Percentiles rank a stretch among this genome's conserved stretches.
Evolutionary conservation across 2,113 vertebrate genomes (phyloP).

Genomic region (Bambusicola thoracicus): DNA sequence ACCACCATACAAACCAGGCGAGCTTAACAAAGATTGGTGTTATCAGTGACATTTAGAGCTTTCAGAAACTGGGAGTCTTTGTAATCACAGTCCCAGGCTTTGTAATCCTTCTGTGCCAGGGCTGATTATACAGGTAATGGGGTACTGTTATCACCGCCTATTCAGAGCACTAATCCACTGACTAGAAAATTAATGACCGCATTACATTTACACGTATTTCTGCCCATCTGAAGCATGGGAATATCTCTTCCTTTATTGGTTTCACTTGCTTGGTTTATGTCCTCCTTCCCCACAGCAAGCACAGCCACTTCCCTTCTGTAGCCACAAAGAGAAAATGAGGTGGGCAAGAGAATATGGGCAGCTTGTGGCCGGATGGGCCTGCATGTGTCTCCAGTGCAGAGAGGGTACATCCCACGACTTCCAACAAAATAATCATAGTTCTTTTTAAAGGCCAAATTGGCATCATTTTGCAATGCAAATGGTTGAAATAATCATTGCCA

Average conservation of each 20-base stretch:
- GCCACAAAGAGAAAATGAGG: background rate
- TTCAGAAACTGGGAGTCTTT: constrained; percentile 5
- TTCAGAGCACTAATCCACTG: constrained; percentile 16
- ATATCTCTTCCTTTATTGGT: background rate
- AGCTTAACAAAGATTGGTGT: background rate
- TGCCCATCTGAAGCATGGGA: background rate
- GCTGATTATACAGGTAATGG: constrained; percentile 30
- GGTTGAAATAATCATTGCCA: background rate
- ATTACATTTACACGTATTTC: background rate
- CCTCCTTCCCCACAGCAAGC: background rate
- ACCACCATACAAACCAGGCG: background rate
- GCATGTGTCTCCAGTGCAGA: rapidly evolving
- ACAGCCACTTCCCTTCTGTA: background rate
- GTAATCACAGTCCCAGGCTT: background rate
- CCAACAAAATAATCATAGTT: background rate
- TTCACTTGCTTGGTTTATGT: background rate
- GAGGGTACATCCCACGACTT: background rate
- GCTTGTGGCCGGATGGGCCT: background rate
- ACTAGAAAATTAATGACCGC: background rate
- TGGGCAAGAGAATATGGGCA: background rate
- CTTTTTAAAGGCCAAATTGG: background rate
- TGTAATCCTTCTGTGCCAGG: constrained; percentile 11
- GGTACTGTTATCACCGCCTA: background rate
- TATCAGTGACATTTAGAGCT: constrained; percentile 42
- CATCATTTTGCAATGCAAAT: background rate